Evolutionary conservation across 2,888 invertebrate species (phyloP), one percentile per base, ranked within the genome.

Genomic region (Acrobasis consociella): DNA sequence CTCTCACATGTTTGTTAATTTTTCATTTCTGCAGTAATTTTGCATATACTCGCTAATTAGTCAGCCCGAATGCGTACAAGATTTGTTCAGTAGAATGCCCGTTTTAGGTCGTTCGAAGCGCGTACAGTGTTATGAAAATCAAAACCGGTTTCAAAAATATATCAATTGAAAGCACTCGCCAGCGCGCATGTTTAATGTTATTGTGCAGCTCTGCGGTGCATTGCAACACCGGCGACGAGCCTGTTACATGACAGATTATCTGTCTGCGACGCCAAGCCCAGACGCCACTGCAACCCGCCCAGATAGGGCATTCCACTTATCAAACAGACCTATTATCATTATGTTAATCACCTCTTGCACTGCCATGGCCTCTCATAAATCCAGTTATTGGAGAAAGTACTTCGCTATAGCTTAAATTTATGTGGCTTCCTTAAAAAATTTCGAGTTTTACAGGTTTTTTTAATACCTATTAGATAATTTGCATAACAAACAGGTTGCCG

Each of bases 131-230:
- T 89, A 87, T 89, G 89, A 91, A 91, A 89, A 89, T 85, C 76
- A 71, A 75, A 83, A 90, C 89, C 84, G 87, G 88, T 90, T 90
- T 86, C 80, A 82, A 85, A 89, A 89, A 91, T 91, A 89, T 88
- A 91, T 90, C 87, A 89, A 88, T 90, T 87, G 89, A 86, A 90
- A 89, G 86, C 83, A 82, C 79, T 83, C 80, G 76, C 73, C 76
- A 73, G 71, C 72, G 79, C 77, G 83, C 78, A 83, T 87, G 86
- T 87, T 85, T 86, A 86, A 88, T 88, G 82, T 87, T 87, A 91
- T 90, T 89, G 85, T 89, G 83, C 77, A 79, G 69, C 69, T 74
- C 75, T 73, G 69, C 75, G 78, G 87, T 90, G 83, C 87, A 78
- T 88, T 90, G 83, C 87, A 78, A 86, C 86, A 87, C 75, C 72